phyloP scores from a whole-genome alignment of 2,797 vertebrate genomes.

The Adelosebastes latens region DNA sequence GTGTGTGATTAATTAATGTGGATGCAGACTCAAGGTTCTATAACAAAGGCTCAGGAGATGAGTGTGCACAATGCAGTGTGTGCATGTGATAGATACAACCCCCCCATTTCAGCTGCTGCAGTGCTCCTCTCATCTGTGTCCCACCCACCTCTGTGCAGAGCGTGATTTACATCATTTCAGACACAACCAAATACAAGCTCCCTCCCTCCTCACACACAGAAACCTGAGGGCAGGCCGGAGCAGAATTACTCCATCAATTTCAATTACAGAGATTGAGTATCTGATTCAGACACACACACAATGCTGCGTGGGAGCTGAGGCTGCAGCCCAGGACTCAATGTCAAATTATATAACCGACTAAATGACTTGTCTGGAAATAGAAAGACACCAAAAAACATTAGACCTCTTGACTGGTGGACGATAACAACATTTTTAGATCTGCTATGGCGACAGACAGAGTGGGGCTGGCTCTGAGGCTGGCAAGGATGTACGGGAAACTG shows the following conservation, averaged over 20 bases:
- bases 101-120: conserved; percentile 35
- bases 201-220: background rate
- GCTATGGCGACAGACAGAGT: background rate
- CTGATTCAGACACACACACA: conserved; percentile 57
- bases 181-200: conserved; percentile 33
- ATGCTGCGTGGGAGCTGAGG: conserved; percentile 41
- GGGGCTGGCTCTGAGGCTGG: background rate
- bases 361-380: conserved; percentile 61
- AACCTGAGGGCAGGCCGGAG: conserved; percentile 55
- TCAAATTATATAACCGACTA: conserved; percentile 66
- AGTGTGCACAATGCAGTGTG: background rate
- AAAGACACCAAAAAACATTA: conserved; percentile 50
- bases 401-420: conserved; percentile 31
- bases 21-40: conserved; percentile 25
- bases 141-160: conserved; percentile 38
- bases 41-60: conserved; percentile 31
- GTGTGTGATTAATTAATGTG: conserved; percentile 55
- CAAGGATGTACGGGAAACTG: background rate
- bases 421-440: conserved; percentile 35
- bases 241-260: conserved; percentile 73
- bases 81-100: conserved; percentile 18
- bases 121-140: conserved; percentile 31
- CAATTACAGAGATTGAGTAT: conserved; percentile 71
- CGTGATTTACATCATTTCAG: conserved; percentile 52
- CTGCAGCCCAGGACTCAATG: conserved; percentile 59